Evolutionary conservation across 2,888 invertebrate genomes (phyloP).

Genomic region (Balanococcus diminutus): DNA sequence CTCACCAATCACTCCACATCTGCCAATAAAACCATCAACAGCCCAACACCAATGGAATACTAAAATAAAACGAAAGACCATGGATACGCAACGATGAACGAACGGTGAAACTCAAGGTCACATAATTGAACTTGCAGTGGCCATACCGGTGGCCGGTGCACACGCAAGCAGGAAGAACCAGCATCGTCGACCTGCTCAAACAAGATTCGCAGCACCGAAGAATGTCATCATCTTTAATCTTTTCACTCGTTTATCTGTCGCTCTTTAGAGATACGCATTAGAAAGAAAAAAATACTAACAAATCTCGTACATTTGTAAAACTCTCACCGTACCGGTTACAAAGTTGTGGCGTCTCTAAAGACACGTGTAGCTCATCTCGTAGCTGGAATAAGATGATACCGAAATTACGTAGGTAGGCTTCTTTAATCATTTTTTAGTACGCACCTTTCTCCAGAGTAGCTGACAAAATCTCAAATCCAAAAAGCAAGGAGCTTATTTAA

Average conservation of each 20-base stretch:
- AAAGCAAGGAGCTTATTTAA: too few species aligned
- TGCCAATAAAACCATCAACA: too few species aligned
- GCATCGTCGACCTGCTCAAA: neutral
- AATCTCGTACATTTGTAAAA: neutral
- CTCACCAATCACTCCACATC: too few species aligned
- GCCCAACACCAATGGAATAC: too few species aligned
- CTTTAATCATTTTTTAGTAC: too few species aligned
- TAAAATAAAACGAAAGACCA: neutral
- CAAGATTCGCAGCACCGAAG: neutral
- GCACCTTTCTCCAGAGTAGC: too few species aligned
- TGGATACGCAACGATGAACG: neutral
- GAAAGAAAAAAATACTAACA: neutral
- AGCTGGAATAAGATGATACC: too few species aligned
- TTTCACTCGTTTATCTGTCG: neutral
- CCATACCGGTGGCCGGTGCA: neutral
- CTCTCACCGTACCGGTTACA: neutral
- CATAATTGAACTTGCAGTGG: neutral
- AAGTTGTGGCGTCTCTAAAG: neutral
- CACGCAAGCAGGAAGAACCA: neutral
- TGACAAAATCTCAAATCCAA: too few species aligned
- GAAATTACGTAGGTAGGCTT: too few species aligned
- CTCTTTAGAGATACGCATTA: too few species aligned
- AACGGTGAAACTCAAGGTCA: neutral
- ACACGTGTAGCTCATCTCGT: neutral
- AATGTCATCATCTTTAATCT: neutral